A percentile compares a stretch with the other conserved stretches of the same genome.
Conservation (phyloP, 2,113 vertebrate species). For the Brienomyrus brachyistius region DNA sequence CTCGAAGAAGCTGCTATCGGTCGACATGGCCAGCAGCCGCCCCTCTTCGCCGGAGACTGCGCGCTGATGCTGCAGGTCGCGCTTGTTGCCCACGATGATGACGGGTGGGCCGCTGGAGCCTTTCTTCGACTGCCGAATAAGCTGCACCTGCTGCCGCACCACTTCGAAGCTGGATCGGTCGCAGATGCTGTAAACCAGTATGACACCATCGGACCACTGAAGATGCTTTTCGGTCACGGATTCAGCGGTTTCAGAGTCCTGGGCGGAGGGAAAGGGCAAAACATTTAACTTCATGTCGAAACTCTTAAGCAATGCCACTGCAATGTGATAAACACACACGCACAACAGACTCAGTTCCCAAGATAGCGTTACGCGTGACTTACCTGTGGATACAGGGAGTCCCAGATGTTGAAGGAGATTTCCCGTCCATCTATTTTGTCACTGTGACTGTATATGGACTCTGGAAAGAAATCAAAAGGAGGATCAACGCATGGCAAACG, state of each 20-base stretch:
- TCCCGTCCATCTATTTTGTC: constrained; percentile 65
- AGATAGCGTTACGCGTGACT: constrained; percentile 1
- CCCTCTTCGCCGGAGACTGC: constrained; percentile 51
- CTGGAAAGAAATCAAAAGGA: constrained; percentile 35
- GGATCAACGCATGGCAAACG: background rate
- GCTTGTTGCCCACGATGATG: constrained; percentile 54
- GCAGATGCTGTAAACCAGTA: constrained; percentile 58
- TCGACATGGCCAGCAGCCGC: constrained; percentile 38
- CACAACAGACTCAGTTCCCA: background rate
- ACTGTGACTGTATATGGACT: constrained; percentile 71
- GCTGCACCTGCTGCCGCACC: constrained; percentile 44
- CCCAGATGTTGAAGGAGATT: constrained; percentile 71
- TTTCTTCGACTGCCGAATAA: constrained; percentile 41
- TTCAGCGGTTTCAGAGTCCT: constrained; percentile 38
- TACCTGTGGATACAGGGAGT: constrained; percentile 66
- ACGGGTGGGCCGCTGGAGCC: constrained; percentile 31
- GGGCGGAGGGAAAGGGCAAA: background rate
- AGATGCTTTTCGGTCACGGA: constrained; percentile 48
- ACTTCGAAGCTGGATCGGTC: constrained; percentile 53
- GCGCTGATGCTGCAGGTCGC: constrained; percentile 50
- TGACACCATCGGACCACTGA: constrained; percentile 53
- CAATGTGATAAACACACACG: background rate
- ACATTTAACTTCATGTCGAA: background rate
- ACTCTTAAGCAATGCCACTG: background rate
- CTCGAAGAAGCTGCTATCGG: constrained; percentile 51